Percentiles rank a stretch among this genome's conserved stretches.
Conservation (phyloP, 2,888 invertebrate species). For the Caenorhabditis drosophilae region DNA sequence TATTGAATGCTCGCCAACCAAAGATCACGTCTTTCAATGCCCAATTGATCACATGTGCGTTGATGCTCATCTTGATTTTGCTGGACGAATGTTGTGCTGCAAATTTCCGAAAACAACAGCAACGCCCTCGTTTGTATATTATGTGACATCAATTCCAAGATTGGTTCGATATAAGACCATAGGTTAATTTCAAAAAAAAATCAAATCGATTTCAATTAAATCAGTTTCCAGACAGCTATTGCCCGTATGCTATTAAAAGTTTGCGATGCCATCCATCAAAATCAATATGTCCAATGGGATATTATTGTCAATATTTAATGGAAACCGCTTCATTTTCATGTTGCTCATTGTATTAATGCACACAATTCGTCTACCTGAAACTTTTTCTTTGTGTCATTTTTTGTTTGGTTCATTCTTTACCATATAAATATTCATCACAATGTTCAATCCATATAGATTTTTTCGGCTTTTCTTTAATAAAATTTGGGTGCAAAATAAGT, state of each 20-base stretch:
- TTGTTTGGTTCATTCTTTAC: not conserved
- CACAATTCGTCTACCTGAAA: too few species aligned
- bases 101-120: conserved; percentile 38
- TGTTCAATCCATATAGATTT: too few species aligned
- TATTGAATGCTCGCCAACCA: conserved; percentile 44
- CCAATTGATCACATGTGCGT: conserved; percentile 36
- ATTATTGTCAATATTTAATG: conserved; percentile 33
- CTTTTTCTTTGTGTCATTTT: too few species aligned
- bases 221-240: conserved; percentile 26
- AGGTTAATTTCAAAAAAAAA: conserved; percentile 10
- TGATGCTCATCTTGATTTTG: conserved; percentile 31
- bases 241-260: conserved; percentile 28
- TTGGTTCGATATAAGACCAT: conserved; percentile 24
- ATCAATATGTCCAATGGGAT: conserved; percentile 34
- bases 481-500: too few species aligned
- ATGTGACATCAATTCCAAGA: conserved; percentile 29
- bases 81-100: conserved; percentile 41
- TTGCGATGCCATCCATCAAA: conserved; percentile 28
- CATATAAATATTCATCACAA: too few species aligned
- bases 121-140: conserved; percentile 22
- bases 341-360: conserved; percentile 34
- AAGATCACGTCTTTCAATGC: conserved; percentile 36
- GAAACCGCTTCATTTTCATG: conserved; percentile 33
- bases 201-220: not conserved
- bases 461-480: too few species aligned